These are phyloP conservation scores for Trissonchulus sp. DNA, from an alignment of 2,888 invertebrate species.

Conservation along the genomic window DNA sequence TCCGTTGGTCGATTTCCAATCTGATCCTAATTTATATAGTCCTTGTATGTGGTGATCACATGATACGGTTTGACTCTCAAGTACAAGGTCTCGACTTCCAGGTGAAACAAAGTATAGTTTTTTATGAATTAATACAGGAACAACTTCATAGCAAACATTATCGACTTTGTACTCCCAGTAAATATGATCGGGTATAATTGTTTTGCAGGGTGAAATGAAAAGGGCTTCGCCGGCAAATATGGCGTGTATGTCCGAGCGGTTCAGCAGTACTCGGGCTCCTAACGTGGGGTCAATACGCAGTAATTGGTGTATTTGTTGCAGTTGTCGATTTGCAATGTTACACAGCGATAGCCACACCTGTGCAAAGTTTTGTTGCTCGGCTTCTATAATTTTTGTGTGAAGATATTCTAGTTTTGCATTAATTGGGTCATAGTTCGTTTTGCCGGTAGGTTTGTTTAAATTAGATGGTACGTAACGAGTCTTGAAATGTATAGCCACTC, in stretches of 20 bases:
- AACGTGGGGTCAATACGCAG: conserved; percentile 22
- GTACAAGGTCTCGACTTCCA: conserved; percentile 17
- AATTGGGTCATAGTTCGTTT: no score
- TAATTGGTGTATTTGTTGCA: conserved; percentile 22
- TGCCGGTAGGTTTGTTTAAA: no score
- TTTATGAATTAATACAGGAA: conserved; percentile 2
- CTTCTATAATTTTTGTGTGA: not conserved
- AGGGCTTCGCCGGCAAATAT: conserved; percentile 26
- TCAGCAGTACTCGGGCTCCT: conserved; percentile 19
- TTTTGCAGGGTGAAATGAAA: conserved; percentile 14
- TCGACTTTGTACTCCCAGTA: conserved; percentile 26
- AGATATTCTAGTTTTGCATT: conserved; percentile 4
- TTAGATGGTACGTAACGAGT: no score
- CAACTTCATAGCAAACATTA: conserved; percentile 20
- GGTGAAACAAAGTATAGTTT: conserved; percentile 20
- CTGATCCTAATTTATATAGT: not conserved
- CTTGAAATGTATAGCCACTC: not conserved
- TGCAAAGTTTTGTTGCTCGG: conserved; percentile 5
- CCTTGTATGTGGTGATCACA: conserved; percentile 23
- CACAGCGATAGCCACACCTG: not conserved
- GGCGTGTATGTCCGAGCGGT: conserved; percentile 17
- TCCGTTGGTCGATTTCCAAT: not conserved
- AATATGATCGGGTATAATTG: conserved; percentile 1
- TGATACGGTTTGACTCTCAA: not conserved
- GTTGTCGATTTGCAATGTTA: conserved; percentile 5